A percentile compares a stretch with the other conserved stretches of the same genome.
These are phyloP conservation scores for Petrocephalus microphthalmus DNA, from an alignment of 2,113 vertebrate genomes.

Conservation along the genomic window DNA sequence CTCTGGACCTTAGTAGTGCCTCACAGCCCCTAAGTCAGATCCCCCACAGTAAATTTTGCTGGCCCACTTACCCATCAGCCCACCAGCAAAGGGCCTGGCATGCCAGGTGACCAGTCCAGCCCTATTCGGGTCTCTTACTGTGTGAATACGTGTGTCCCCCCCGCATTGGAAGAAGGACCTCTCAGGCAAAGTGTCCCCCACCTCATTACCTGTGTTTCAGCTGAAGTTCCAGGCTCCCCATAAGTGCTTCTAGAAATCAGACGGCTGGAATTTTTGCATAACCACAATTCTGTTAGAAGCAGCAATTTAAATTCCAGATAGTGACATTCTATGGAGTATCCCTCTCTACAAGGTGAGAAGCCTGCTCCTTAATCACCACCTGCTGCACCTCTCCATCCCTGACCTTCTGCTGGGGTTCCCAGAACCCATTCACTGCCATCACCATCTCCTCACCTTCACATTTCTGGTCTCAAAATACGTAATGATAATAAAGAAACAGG, in stretches of 20 bases:
- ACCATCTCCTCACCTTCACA: neutral
- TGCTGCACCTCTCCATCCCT: neutral
- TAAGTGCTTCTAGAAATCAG: neutral
- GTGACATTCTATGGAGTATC: neutral
- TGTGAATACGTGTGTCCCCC: neutral
- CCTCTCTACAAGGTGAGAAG: neutral
- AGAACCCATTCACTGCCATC: neutral
- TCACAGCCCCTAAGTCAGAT: no score
- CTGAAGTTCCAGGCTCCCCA: neutral
- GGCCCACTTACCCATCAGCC: no score
- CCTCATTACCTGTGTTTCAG: neutral
- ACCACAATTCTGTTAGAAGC: neutral
- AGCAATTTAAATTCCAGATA: neutral
- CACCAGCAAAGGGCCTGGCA: neutral
- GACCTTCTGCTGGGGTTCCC: neutral
- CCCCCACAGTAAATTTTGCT: no score
- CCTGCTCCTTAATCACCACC: neutral
- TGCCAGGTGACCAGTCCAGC: neutral
- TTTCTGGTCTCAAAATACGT: neutral
- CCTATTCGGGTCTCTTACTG: neutral
- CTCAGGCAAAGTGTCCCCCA: neutral
- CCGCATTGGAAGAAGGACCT: neutral
- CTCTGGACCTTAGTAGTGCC: neutral
- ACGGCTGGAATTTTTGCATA: neutral
- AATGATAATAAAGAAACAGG: neutral